Conservation (phyloP, 92 coral and sea anemone species). For the Parazoanthus swiftii region DNA sequence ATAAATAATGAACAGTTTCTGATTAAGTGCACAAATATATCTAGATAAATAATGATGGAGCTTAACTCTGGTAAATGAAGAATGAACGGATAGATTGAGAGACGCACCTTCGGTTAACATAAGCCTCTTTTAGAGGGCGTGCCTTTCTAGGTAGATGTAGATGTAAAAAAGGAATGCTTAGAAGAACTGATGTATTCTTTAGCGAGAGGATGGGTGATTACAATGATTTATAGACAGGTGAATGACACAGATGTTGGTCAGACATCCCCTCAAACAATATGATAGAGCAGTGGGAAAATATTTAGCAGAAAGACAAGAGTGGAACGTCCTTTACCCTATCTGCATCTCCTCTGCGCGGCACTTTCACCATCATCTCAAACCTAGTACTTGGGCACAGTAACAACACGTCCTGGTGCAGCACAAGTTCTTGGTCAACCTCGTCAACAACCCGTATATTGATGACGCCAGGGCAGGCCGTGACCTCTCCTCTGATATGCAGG, state of each 20-base stretch:
- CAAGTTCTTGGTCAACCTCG: constrained; percentile 59
- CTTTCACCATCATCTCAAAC: constrained; percentile 49
- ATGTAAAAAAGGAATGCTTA: not conserved
- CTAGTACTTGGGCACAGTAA: constrained; percentile 61
- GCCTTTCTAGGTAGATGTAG: too few relatives aligned
- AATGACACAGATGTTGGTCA: too few relatives aligned
- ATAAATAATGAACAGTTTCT: too few relatives aligned
- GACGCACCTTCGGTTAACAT: not conserved
- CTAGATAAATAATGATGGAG: too few relatives aligned
- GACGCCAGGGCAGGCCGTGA: constrained; percentile 67
- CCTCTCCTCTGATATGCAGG: constrained; percentile 45
- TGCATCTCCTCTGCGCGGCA: constrained; percentile 56
- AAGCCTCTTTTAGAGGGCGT: too few relatives aligned
- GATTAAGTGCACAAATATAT: too few relatives aligned
- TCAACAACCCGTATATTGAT: constrained; percentile 62
- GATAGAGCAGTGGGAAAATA: too few relatives aligned
- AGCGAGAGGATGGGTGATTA: too few relatives aligned
- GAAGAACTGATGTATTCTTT: not conserved
- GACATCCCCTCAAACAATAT: too few relatives aligned
- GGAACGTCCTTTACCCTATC: constrained; percentile 40
- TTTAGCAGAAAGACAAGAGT: too few relatives aligned
- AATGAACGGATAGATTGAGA: not conserved
- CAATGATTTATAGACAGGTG: too few relatives aligned
- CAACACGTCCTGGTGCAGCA: constrained; percentile 64
- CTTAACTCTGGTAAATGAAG: not conserved